Conservation (phyloP, 2,888 invertebrate genomes). For the Thymelicus acteon region DNA sequence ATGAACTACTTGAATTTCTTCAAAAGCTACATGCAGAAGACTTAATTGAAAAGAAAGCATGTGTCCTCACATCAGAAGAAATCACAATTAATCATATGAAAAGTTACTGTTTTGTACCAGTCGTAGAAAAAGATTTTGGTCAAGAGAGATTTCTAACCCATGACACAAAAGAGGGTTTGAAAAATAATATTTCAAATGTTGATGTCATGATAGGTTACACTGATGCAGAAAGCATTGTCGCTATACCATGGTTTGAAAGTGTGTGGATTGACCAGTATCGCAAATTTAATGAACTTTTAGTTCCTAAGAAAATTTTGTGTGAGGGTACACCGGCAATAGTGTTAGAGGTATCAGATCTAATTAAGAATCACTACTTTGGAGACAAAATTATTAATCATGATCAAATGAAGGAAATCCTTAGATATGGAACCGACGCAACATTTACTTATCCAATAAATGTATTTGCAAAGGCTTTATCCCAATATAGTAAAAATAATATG, state of each 20-base stretch:
- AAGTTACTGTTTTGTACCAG: conserved; percentile 57
- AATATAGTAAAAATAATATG: conserved; percentile 42
- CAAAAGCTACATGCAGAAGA: conserved; percentile 49
- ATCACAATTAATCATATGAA: conserved; percentile 48
- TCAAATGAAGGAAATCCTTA: conserved; percentile 50
- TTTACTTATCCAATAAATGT: conserved; percentile 51
- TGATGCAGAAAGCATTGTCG: conserved; percentile 84
- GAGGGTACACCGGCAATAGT: conserved; percentile 46
- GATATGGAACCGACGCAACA: conserved; percentile 46
- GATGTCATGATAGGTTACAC: conserved; percentile 89
- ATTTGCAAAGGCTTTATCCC: conserved; percentile 46
- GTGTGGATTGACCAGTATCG: conserved; percentile 43
- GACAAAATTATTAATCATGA: conserved; percentile 46
- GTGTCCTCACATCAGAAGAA: conserved; percentile 53
- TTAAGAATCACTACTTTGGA: conserved; percentile 57
- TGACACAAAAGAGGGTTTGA: conserved; percentile 49
- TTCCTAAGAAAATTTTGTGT: conserved; percentile 54
- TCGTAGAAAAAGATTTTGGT: conserved; percentile 60
- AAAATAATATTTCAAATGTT: conserved; percentile 59
- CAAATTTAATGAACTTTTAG: conserved; percentile 53
- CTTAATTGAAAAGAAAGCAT: conserved; percentile 48
- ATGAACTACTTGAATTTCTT: conserved; percentile 51
- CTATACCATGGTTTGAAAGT: conserved; percentile 41
- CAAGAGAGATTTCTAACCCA: conserved; percentile 54
- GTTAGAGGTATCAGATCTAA: conserved; percentile 52